Base-by-base conservation (phyloP, 2,113 vertebrate species). In the Amblyornis subalaris region DNA sequence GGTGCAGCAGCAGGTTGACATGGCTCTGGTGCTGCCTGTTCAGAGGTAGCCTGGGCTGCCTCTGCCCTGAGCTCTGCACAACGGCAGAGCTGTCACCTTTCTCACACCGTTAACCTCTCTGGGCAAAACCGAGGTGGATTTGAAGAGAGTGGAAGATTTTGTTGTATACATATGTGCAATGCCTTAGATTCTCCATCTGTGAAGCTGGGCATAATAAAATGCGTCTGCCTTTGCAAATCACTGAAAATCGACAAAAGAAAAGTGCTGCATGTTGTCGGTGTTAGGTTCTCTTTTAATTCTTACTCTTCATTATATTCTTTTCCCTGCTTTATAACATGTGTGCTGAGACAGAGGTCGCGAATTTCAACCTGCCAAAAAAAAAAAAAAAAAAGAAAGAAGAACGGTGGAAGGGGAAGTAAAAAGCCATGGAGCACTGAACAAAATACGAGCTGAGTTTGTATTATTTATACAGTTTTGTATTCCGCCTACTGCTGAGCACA, bases 391-490 rank as follows among this genome's bases (percentile, higher is more conserved):
- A 58, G 23, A 33, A 9, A 80, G 69, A 65, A 88, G 89, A 89
- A 57, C 0, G 0, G 82, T 1, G 4, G n/a, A 85, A 90, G 54
- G 13, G 54, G 53, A 92, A 88, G 26, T 57, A 94, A 94, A 93
- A 92, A 91, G 48, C 58, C 66, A 82, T 64, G 31, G 65, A 96
- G 40, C 16, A 45, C 33, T 44, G 79, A 93, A 73, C 77, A 91
- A 95, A 93, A 88, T 92, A 76, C 4, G 31, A 96, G 40, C 80
- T 88, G 82, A 67, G 53, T 76, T 88, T 83, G 67, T 93, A 89
- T 91, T 86, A 94, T 96, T 97, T 96, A 92, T 95, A 91, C 74
- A 89, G 91, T 96, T 98, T 97, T 97, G 93, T 97, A 94, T 95
- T 97, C 96, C 96, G 94, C 90, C 93, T 96, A 96, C 95, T 97